Percentiles rank a stretch among this genome's conserved stretches.
Conservation (phyloP, 2,888 invertebrate genomes). For the Desoria tigrina region DNA sequence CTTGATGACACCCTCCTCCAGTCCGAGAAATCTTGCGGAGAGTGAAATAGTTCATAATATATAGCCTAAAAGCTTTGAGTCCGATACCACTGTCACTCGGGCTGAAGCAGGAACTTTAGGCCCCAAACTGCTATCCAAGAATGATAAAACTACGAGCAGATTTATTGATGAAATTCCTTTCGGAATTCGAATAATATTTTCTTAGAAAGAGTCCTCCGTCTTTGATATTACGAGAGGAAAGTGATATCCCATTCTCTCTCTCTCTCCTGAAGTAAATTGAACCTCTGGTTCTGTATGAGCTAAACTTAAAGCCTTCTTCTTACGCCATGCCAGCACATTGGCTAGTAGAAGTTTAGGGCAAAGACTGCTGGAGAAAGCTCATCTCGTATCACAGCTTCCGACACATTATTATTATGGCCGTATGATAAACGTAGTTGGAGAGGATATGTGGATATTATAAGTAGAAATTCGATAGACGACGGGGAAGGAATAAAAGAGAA, state of each 20-base stretch:
- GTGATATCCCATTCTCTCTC: conserved; percentile 22
- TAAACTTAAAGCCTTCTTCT: too few relatives aligned
- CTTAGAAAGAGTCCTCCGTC: conserved; percentile 37
- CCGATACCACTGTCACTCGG: conserved; percentile 7
- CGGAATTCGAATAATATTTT: conserved; percentile 54
- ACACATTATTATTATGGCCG: too few relatives aligned
- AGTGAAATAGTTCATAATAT: neutral
- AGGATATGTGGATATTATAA: too few relatives aligned
- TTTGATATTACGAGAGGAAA: conserved; percentile 19
- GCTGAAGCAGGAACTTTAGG: conserved; percentile 7
- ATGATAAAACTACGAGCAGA: conserved; percentile 45
- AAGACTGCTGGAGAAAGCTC: too few relatives aligned
- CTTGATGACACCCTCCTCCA: conserved; percentile 1
- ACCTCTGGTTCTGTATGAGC: too few relatives aligned
- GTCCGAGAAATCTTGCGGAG: conserved; percentile 3
- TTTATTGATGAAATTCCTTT: conserved; percentile 55
- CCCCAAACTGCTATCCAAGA: neutral
- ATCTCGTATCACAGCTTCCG: too few relatives aligned
- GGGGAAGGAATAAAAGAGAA: conserved; percentile 41
- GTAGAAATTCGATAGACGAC: neutral
- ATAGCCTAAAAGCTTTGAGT: neutral
- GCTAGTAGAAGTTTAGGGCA: too few relatives aligned
- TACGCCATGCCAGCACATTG: too few relatives aligned
- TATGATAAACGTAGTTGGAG: too few relatives aligned
- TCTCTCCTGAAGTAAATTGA: too few relatives aligned